phyloP scores from a whole-genome alignment of 2,888 invertebrate genomes.

The Automeris io region DNA sequence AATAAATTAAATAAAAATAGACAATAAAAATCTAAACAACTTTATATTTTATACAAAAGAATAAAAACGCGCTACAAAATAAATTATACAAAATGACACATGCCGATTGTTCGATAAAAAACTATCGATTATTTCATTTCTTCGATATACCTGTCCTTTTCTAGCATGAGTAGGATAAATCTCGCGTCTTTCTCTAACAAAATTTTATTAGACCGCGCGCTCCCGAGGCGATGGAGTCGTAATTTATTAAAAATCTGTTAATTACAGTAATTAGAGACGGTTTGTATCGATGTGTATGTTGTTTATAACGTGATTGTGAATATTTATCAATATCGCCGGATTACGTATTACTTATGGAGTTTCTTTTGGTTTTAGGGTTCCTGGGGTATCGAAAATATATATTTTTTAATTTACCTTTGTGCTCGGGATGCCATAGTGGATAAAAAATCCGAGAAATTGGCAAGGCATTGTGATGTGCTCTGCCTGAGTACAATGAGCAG shows the following conservation, averaged over 20 bases:
- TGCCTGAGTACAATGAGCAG: no score
- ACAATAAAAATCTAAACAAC: background rate
- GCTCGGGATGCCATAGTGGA: no score
- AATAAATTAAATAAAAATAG: slow-evolving; percentile 1
- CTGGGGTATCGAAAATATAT: background rate
- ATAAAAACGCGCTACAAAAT: slow-evolving; percentile 2
- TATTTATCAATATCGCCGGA: slow-evolving; percentile 48
- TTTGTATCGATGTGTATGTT: slow-evolving; percentile 46
- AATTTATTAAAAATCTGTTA: slow-evolving; percentile 66
- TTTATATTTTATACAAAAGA: slow-evolving; percentile 1
- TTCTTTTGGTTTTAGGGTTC: slow-evolving; percentile 29
- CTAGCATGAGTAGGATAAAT: slow-evolving; percentile 14
- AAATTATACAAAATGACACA: slow-evolving; percentile 34
- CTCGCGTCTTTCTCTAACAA: slow-evolving; percentile 27
- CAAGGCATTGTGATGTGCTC: no score
- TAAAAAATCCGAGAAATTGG: no score
- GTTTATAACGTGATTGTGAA: slow-evolving; percentile 49
- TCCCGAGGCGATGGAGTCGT: slow-evolving; percentile 60
- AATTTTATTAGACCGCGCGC: slow-evolving; percentile 43
- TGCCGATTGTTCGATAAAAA: slow-evolving; percentile 48
- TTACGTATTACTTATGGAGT: slow-evolving; percentile 29
- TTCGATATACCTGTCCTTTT: slow-evolving; percentile 27
- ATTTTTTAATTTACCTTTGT: background rate
- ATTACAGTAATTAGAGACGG: slow-evolving; percentile 62
- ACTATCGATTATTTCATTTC: slow-evolving; percentile 48